A percentile compares a stretch with the other conserved stretches of the same genome.
These are phyloP conservation scores for Carassius gibelio DNA, from an alignment of 2,113 vertebrate genomes.

Conservation along the genomic window DNA sequence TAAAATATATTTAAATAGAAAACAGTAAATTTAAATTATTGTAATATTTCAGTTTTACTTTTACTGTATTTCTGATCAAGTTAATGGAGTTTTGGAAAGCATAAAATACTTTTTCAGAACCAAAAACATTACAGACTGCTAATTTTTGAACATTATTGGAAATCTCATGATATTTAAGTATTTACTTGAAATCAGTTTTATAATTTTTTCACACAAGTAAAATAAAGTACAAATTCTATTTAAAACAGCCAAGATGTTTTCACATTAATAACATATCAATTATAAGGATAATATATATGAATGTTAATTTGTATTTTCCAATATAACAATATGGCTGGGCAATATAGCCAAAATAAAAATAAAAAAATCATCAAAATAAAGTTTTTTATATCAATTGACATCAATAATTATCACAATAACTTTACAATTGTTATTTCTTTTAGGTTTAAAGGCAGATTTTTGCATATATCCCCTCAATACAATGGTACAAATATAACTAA, in stretches of 20 bases:
- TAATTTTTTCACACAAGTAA: background rate
- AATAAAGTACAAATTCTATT: background rate
- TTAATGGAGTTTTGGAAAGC: background rate
- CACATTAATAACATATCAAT: background rate
- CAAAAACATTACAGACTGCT: background rate
- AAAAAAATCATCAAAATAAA: no score
- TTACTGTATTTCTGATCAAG: background rate
- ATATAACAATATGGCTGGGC: background rate
- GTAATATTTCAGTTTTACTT: background rate
- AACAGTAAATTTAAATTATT: background rate
- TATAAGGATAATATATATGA: background rate
- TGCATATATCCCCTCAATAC: no score
- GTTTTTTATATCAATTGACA: no score
- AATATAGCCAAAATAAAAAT: no score
- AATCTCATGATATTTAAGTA: background rate
- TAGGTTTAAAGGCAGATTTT: no score
- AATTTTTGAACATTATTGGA: no score
- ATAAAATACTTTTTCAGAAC: background rate
- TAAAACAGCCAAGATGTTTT: background rate
- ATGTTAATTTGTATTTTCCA: background rate
- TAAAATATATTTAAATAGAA: background rate
- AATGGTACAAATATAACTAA: no score
- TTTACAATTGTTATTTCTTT: no score
- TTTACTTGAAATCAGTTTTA: background rate
- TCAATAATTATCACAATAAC: no score